Percentiles rank a stretch among this genome's conserved stretches.
Evolutionary conservation across 2,797 vertebrate genomes (phyloP).

Genomic region (Sternarchorhynchus goeldii): DNA sequence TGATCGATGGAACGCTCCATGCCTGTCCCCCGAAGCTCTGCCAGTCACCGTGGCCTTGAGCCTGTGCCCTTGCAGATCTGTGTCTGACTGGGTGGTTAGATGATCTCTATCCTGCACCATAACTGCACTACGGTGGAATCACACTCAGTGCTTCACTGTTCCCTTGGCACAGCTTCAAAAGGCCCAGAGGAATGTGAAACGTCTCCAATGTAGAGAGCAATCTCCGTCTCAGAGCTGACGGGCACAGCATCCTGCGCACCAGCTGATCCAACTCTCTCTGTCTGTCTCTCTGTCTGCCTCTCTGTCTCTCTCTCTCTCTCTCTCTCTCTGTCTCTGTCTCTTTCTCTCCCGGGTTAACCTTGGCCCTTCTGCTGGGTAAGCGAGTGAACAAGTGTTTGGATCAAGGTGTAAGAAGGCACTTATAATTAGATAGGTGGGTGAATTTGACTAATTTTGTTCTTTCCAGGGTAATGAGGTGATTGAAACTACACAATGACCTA

Average conservation of each 20-base stretch:
- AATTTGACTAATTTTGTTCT: too few species aligned
- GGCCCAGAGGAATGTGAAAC: slow-evolving; percentile 74
- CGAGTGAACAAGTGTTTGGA: background rate
- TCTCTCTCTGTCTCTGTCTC: background rate
- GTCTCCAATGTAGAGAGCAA: slow-evolving; percentile 73
- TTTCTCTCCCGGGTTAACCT: background rate
- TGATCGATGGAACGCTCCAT: background rate
- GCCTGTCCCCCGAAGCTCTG: slow-evolving; percentile 65
- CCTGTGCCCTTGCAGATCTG: slow-evolving; percentile 56
- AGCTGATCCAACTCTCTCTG: slow-evolving; percentile 22
- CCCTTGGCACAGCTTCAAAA: slow-evolving; percentile 72
- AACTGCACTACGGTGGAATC: slow-evolving; percentile 77
- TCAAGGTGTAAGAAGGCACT: background rate
- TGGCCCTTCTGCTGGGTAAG: background rate
- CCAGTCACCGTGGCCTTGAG: slow-evolving; percentile 84
- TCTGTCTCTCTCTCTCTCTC: background rate
- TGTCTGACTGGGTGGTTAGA: slow-evolving; percentile 64
- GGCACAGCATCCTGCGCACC: slow-evolving; percentile 48
- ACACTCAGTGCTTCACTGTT: slow-evolving; percentile 70
- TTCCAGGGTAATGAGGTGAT: too few species aligned
- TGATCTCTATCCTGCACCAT: slow-evolving; percentile 79
- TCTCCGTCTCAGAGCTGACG: slow-evolving; percentile 67
- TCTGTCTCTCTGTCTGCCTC: slow-evolving; percentile 1
- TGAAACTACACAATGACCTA: too few species aligned
- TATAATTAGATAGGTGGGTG: too few species aligned